Conservation (phyloP, 2,113 vertebrate genomes). For the Ceratotherium simum region DNA sequence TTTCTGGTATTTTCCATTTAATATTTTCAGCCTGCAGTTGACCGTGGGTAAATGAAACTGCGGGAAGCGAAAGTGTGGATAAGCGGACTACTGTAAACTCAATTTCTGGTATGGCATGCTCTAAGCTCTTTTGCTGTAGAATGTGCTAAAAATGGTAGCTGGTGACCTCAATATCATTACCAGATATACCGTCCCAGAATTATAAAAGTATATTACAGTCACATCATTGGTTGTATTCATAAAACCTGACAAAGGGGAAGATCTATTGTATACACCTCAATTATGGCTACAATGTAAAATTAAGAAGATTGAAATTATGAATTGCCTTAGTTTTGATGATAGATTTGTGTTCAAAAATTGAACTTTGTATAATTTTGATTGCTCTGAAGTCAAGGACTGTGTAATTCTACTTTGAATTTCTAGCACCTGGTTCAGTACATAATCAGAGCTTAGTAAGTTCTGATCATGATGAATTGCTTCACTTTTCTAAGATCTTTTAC, state of each 20-base stretch:
- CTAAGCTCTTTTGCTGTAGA: conserved; percentile 26
- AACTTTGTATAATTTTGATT: not conserved
- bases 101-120: not conserved
- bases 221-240: not conserved
- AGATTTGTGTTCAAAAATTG: not conserved
- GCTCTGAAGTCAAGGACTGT: not conserved
- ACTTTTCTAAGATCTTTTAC: not conserved
- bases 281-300: conserved; percentile 14
- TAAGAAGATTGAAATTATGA: not conserved
- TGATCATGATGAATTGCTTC: not conserved
- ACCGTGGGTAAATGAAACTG: too few species aligned
- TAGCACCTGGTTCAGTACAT: not conserved
- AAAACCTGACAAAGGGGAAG: not conserved
- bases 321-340: conserved; percentile 10
- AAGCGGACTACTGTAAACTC: not conserved
- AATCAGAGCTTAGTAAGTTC: not conserved
- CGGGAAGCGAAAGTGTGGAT: too few species aligned
- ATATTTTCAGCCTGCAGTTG: too few species aligned
- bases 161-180: not conserved
- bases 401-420: not conserved
- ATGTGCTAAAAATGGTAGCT: not conserved
- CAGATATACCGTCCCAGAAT: not conserved
- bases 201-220: not conserved
- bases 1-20: too few species aligned
- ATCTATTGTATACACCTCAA: not conserved